A percentile compares a stretch with the other conserved stretches of the same genome.
Evolutionary conservation across 1,140 invertebrate genomes (phyloP).

Genomic region (Ephestia elutella): DNA sequence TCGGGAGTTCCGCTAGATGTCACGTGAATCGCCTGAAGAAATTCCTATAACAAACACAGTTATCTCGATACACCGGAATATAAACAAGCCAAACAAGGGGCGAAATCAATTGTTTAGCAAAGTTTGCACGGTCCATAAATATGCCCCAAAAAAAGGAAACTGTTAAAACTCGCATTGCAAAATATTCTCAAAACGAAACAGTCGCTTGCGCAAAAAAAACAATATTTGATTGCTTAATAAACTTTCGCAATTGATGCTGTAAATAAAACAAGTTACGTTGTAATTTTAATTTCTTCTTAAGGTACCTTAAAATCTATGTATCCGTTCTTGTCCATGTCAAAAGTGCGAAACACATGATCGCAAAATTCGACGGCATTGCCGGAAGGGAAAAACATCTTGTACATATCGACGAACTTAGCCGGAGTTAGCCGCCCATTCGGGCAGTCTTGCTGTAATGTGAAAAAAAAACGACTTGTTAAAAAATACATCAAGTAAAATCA

Average conservation of each 20-base stretch:
- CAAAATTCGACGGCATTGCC: slow-evolving; percentile 99
- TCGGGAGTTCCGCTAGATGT: slow-evolving; percentile 97
- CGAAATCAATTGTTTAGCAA: slow-evolving; percentile 25
- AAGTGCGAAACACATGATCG: slow-evolving; percentile 99
- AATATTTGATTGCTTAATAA: neutral
- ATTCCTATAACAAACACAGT: slow-evolving; percentile 84
- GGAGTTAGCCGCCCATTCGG: slow-evolving; percentile 97
- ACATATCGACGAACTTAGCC: slow-evolving; percentile 99
- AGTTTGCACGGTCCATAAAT: slow-evolving; percentile 11
- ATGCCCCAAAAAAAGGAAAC: slow-evolving; percentile 2
- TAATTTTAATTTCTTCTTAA: neutral
- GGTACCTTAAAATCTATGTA: slow-evolving; percentile 96
- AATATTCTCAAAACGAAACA: neutral
- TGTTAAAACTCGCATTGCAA: slow-evolving; percentile 6
- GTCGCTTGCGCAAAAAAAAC: neutral
- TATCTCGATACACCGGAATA: slow-evolving; percentile 34
- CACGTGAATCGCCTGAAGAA: slow-evolving; percentile 97
- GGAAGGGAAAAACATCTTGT: slow-evolving; percentile 99
- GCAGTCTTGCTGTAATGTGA: slow-evolving; percentile 95
- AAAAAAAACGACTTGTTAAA: neutral
- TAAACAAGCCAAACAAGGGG: slow-evolving; percentile 22
- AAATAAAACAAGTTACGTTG: neutral
- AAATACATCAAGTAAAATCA: neutral
- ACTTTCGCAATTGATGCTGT: neutral
- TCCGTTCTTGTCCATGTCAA: slow-evolving; percentile 99